phyloP scores from a whole-genome alignment of 1,140 invertebrate genomes.

The Caenorhabditis remanei region DNA sequence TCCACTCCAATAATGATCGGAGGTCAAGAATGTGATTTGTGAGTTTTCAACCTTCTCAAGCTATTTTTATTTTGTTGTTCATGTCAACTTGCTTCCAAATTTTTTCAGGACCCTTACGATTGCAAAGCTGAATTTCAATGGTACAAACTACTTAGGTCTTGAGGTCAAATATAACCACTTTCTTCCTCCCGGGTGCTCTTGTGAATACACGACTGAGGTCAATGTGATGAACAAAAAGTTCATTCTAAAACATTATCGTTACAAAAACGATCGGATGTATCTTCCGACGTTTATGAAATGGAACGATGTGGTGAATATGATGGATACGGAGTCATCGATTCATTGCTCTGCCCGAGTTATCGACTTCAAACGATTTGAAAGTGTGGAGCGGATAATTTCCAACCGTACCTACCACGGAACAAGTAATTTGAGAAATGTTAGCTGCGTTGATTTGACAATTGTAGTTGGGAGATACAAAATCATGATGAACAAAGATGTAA shows the following conservation, averaged over 20 bases:
- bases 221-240: conserved; percentile 34
- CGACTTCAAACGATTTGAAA: neutral
- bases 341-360: neutral
- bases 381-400: neutral
- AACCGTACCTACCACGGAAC: neutral
- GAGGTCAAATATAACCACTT: conserved; percentile 22
- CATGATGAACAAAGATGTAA: conserved; percentile 26
- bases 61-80: neutral
- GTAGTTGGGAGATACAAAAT: neutral
- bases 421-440: neutral
- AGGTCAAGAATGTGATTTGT: conserved; percentile 19
- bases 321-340: neutral
- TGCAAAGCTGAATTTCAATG: conserved; percentile 20
- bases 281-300: conserved; percentile 22
- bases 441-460: neutral
- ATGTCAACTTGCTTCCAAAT: neutral
- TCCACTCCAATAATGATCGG: conserved; percentile 38
- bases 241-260: neutral
- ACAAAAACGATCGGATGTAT: neutral
- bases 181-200: conserved; percentile 1
- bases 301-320: neutral
- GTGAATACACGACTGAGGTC: neutral
- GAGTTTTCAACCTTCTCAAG: neutral
- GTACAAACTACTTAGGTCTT: neutral
- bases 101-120: neutral